A percentile compares a stretch with the other conserved stretches of the same genome.
These are phyloP conservation scores for Prionace glauca DNA, from an alignment of 2,797 vertebrate species.

Conservation along the genomic window DNA sequence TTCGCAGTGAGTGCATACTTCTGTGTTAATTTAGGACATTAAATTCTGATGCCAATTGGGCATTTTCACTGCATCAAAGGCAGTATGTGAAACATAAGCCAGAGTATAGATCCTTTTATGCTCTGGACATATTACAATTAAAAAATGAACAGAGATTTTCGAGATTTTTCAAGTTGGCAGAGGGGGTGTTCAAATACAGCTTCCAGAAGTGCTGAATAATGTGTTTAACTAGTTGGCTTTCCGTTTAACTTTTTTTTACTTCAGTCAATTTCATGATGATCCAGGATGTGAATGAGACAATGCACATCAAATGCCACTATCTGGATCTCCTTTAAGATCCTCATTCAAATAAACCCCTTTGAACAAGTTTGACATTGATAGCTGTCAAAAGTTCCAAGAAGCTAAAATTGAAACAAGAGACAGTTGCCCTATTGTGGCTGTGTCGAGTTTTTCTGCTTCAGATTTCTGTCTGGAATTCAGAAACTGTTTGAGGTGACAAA, in stretches of 20 bases:
- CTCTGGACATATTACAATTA: not conserved
- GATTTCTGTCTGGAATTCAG: not conserved
- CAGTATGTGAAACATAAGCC: not conserved
- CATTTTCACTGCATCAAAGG: not conserved
- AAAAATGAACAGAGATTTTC: not conserved
- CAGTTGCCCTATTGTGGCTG: not conserved
- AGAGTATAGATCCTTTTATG: not conserved
- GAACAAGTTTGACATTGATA: no score
- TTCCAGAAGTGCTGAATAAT: not conserved
- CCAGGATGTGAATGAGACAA: not conserved
- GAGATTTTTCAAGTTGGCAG: not conserved
- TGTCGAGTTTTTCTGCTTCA: not conserved
- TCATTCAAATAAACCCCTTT: not conserved
- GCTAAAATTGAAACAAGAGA: not conserved
- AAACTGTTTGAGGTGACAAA: not conserved
- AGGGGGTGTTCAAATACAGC: not conserved
- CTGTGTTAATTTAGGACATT: not conserved
- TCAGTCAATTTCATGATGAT: no score
- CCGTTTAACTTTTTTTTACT: not conserved
- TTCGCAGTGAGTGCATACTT: not conserved
- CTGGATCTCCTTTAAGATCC: not conserved
- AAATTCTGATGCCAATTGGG: not conserved
- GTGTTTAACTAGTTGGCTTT: not conserved
- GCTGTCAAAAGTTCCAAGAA: not conserved
- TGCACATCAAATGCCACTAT: no score